Conservation (phyloP, 1,140 invertebrate species). For the Drosophila guanche region DNA sequence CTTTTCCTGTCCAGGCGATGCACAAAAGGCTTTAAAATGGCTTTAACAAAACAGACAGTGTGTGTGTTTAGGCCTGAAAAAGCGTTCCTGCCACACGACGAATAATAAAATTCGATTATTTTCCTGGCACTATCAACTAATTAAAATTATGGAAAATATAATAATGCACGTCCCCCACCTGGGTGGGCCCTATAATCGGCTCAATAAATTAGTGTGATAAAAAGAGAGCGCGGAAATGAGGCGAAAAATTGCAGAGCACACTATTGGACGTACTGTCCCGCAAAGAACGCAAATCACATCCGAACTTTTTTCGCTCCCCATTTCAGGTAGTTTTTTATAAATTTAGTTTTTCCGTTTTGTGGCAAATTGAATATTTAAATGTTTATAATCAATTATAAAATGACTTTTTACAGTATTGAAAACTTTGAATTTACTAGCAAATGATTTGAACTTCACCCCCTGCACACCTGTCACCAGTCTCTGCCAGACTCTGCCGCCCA, state of each 20-base stretch:
- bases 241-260: conserved; percentile 40
- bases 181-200: conserved; percentile 44
- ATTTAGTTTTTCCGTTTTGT: neutral
- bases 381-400: conserved; percentile 52
- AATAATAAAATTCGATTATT: conserved; percentile 52
- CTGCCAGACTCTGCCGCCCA: conserved; percentile 7
- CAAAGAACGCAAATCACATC: conserved; percentile 33
- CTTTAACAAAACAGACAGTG: conserved; percentile 17
- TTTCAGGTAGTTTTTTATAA: too few relatives aligned
- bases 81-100: conserved; percentile 5
- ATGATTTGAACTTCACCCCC: conserved; percentile 33
- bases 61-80: conserved; percentile 3
- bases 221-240: conserved; percentile 35
- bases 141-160: conserved; percentile 62
- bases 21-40: conserved; percentile 51
- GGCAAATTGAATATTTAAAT: conserved; percentile 36
- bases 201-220: conserved; percentile 50
- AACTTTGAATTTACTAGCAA: conserved; percentile 32
- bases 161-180: conserved; percentile 19
- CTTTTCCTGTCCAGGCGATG: neutral
- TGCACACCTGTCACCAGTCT: conserved; percentile 2
- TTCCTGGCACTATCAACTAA: conserved; percentile 51
- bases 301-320: conserved; percentile 25
- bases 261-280: conserved; percentile 15
- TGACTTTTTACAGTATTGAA: conserved; percentile 36